Conservation (phyloP, 2,797 vertebrate species). For the Coilia nasus region DNA sequence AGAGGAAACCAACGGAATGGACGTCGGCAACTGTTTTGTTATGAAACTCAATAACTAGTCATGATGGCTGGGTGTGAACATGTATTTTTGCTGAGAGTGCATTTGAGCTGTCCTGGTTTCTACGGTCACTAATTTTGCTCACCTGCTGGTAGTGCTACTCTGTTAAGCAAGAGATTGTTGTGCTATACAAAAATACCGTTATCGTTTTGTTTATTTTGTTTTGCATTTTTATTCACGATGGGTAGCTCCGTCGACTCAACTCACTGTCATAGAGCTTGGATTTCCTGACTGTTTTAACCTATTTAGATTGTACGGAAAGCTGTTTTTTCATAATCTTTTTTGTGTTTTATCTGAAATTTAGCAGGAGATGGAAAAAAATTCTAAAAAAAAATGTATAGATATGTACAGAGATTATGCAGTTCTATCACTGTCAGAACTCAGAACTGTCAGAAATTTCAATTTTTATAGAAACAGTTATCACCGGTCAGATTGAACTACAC, state of each 20-base stretch:
- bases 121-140: neutral
- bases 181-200: conserved; percentile 7
- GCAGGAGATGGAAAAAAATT: neutral
- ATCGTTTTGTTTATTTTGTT: neutral
- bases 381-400: neutral
- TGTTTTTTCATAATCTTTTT: conserved; percentile 26
- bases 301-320: conserved; percentile 26
- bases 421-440: conserved; percentile 11
- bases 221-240: conserved; percentile 11
- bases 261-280: neutral
- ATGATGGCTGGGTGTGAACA: neutral
- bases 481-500: neutral
- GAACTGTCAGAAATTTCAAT: conserved; percentile 1
- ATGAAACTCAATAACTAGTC: neutral
- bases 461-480: conserved; percentile 11
- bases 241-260: neutral
- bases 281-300: neutral
- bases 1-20: neutral
- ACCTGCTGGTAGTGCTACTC: neutral
- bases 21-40: neutral
- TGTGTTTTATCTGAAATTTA: neutral
- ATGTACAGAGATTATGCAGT: conserved; percentile 13
- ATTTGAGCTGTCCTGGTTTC: neutral
- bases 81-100: neutral
- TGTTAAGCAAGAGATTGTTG: conserved; percentile 16